Conservation (phyloP, 2,113 vertebrate genomes). For the Rhinoptilus africanus region DNA sequence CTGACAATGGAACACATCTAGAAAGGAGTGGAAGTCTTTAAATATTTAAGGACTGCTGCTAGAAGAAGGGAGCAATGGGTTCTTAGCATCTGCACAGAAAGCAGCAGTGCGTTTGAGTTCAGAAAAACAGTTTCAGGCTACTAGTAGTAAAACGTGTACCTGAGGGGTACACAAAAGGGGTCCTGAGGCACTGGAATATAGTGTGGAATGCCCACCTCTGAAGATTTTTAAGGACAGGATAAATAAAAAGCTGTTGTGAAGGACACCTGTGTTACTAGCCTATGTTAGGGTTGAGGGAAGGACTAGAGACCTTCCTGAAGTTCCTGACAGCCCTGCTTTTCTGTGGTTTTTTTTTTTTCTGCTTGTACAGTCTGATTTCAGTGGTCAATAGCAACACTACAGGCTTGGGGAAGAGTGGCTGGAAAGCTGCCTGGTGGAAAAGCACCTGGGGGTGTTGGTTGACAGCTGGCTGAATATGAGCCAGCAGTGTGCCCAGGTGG, state of each 20-base stretch:
- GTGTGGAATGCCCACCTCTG: background rate
- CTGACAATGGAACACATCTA: background rate
- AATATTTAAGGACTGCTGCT: background rate
- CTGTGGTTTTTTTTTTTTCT: background rate
- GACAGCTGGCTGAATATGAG: background rate
- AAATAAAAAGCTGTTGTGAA: background rate
- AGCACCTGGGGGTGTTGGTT: background rate
- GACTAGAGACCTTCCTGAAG: background rate
- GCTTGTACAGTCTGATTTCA: background rate
- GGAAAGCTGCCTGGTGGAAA: background rate
- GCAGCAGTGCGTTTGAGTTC: background rate
- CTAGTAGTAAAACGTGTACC: background rate
- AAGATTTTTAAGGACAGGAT: background rate
- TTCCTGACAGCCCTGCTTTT: background rate
- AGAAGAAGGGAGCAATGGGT: background rate
- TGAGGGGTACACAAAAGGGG: no score
- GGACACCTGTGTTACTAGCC: background rate
- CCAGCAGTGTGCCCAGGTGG: background rate
- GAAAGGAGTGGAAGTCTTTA: background rate
- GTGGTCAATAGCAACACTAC: background rate
- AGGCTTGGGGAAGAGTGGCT: background rate
- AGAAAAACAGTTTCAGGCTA: background rate
- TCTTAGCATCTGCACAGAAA: background rate
- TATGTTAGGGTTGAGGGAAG: background rate
- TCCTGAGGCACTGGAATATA: background rate